Percentiles rank a stretch among this genome's conserved stretches.
These are phyloP conservation scores for Syngnathus rostellatus DNA, from an alignment of 2,797 vertebrate species.

Conservation along the genomic window DNA sequence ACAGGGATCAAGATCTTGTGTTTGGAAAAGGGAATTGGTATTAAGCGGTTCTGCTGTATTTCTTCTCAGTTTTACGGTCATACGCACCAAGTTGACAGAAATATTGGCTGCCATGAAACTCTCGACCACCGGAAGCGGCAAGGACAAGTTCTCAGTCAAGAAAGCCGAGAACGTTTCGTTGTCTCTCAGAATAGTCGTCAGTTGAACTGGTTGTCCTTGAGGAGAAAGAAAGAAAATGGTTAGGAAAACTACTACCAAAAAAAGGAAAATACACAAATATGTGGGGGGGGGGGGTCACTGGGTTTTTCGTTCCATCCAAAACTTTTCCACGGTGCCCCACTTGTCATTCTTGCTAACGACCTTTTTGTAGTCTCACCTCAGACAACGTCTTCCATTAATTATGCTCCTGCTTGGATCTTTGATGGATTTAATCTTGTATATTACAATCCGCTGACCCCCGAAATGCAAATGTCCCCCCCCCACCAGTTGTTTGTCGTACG, in stretches of 20 bases:
- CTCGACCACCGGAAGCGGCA: conserved; percentile 42
- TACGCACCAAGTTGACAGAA: conserved; percentile 51
- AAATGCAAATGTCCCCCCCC: conserved; percentile 63
- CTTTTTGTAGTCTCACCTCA: conserved; percentile 48
- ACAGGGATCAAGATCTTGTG: conserved; percentile 30
- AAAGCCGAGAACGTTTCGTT: conserved; percentile 62
- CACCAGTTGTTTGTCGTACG: conserved; percentile 33
- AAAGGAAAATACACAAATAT: not conserved
- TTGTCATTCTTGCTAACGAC: conserved; percentile 45
- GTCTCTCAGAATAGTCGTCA: conserved; percentile 55
- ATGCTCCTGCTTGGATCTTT: conserved; percentile 60
- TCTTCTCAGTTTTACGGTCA: not conserved
- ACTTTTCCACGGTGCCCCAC: conserved; percentile 46
- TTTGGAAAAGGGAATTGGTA: not conserved
- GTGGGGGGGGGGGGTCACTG: not conserved
- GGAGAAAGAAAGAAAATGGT: conserved; percentile 14
- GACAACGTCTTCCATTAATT: conserved; percentile 66
- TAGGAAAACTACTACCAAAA: not conserved
- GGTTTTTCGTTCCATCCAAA: conserved; percentile 12
- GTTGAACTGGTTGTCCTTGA: conserved; percentile 50
- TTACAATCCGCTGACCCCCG: conserved; percentile 63
- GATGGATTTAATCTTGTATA: conserved; percentile 79
- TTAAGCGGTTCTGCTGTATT: not conserved
- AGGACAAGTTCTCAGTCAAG: conserved; percentile 46
- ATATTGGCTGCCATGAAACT: conserved; percentile 56